Evolutionary conservation across 2,113 vertebrate species (phyloP).

Genomic region (Ovibos moschatus): DNA sequence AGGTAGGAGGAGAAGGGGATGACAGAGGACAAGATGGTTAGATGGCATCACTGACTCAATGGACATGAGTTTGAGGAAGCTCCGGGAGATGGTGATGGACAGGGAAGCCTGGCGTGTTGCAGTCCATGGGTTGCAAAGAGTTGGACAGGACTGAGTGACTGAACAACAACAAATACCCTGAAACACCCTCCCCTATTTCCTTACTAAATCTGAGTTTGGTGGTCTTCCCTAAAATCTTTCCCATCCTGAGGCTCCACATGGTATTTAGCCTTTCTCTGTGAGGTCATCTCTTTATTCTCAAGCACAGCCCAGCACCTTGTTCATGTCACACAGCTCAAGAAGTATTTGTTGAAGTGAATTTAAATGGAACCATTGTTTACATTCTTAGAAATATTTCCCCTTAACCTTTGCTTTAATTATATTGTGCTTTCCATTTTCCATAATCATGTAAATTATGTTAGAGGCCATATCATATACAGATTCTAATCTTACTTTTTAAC

Average conservation of each 20-base stretch:
- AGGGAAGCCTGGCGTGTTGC: not conserved
- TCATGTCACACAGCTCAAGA: not conserved
- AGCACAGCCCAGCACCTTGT: not conserved
- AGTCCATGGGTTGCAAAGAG: not conserved
- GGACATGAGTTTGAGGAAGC: not conserved
- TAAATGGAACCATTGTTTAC: not conserved
- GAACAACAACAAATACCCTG: not conserved
- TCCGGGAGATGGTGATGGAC: not conserved
- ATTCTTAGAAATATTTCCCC: conserved; percentile 1
- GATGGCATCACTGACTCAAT: not conserved
- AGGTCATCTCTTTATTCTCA: not conserved
- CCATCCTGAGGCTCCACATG: accelerated
- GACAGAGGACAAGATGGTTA: not conserved
- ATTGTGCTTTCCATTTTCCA: not conserved
- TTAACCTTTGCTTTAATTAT: conserved; percentile 8
- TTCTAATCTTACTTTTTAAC: not conserved
- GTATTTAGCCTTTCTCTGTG: not conserved
- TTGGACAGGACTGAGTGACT: not conserved
- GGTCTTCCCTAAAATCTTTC: not conserved
- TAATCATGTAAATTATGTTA: not conserved
- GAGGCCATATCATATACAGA: not conserved
- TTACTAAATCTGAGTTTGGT: not conserved
- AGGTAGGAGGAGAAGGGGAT: not conserved
- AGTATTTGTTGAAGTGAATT: not conserved
- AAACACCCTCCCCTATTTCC: not conserved